A percentile compares a stretch with the other conserved stretches of the same genome.
These are phyloP conservation scores for Ochlodes sylvanus DNA, from an alignment of 2,888 invertebrate species.

Conservation along the genomic window DNA sequence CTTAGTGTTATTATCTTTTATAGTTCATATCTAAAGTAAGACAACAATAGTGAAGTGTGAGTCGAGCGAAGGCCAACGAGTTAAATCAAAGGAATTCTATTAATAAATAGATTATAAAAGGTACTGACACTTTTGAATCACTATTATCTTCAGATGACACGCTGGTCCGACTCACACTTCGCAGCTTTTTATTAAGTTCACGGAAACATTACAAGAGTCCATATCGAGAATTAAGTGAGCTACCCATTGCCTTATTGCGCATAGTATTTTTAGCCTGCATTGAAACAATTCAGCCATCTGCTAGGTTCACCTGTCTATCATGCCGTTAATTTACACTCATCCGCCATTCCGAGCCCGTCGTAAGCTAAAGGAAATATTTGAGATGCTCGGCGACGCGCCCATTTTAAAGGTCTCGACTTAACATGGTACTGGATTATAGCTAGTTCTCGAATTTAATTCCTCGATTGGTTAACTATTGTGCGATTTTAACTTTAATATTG, in stretches of 20 bases:
- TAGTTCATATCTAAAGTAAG: too few species aligned
- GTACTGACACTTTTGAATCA: background rate
- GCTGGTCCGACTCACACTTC: background rate
- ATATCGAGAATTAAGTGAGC: slow-evolving; percentile 61
- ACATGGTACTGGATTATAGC: slow-evolving; percentile 51
- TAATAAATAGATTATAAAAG: too few species aligned
- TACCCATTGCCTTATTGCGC: slow-evolving; percentile 52
- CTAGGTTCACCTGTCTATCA: slow-evolving; percentile 80
- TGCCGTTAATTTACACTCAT: slow-evolving; percentile 73
- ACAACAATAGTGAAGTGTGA: too few species aligned
- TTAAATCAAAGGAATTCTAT: too few species aligned
- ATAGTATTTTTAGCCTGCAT: slow-evolving; percentile 76
- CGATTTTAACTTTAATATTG: slow-evolving; percentile 17
- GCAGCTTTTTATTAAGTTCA: slow-evolving; percentile 48
- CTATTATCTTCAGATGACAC: background rate
- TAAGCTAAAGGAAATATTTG: slow-evolving; percentile 74
- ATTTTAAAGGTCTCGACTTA: slow-evolving; percentile 58
- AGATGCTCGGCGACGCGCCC: slow-evolving; percentile 63
- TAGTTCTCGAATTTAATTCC: slow-evolving; percentile 22
- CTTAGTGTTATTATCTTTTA: too few species aligned
- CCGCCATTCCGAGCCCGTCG: slow-evolving; percentile 61
- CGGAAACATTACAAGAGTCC: slow-evolving; percentile 66
- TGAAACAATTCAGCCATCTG: slow-evolving; percentile 80
- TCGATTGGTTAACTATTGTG: slow-evolving; percentile 11
- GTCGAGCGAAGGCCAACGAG: too few species aligned